Base-by-base conservation (phyloP, 1,140 invertebrate genomes). In the Phocides pigmalion region DNA sequence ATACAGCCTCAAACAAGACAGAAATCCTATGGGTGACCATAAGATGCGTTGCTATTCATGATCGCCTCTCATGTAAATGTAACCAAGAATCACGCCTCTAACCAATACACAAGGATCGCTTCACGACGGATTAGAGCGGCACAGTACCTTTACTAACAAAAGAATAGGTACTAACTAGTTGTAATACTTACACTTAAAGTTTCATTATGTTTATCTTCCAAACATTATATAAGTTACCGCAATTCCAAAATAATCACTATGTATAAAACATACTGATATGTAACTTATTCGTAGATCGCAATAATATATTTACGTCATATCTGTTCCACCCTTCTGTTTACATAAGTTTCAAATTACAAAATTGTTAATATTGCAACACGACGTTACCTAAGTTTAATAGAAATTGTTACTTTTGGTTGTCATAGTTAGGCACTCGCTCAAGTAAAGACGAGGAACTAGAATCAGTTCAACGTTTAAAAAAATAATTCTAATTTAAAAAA, bases 271-370 rank as follows among this genome's bases (percentile, higher is more conserved):
- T 20, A 20, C 8, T 20, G n/a, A n/a, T n/a, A n/a, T 20, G 32
- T 35, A 35, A 20, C 1, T 20, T 46, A 11, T 46, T 2, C 1
- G 42, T 4, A 46, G 42, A 20, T 46, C 9, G 9, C 22, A 17
- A 46, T 46, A 46, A 46, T 46, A 46, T 46, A 46, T 46, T 47
- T 20, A 47, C 4, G 44, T 46, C 44, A 47, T 14, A 47, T 47
- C 44, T n/a, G 4, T 12, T 47, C 44, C 19, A 47, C 44, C 44
- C 20, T 25, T 47, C 19, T 47, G 44, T 47, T 46, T 46, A 46
- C 19, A 22, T 47, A 47, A 47, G 44, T 25, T 47, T 47, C 44
- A 47, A 47, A 47, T 47, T 47, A 47, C 44, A 47, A 47, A 47
- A 47, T 47, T 47, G 20, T 47, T 47, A 47, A 47, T 47, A 47